Evolutionary conservation across 2,797 vertebrate genomes (phyloP).

Genomic region (Anniella stebbinsi): DNA sequence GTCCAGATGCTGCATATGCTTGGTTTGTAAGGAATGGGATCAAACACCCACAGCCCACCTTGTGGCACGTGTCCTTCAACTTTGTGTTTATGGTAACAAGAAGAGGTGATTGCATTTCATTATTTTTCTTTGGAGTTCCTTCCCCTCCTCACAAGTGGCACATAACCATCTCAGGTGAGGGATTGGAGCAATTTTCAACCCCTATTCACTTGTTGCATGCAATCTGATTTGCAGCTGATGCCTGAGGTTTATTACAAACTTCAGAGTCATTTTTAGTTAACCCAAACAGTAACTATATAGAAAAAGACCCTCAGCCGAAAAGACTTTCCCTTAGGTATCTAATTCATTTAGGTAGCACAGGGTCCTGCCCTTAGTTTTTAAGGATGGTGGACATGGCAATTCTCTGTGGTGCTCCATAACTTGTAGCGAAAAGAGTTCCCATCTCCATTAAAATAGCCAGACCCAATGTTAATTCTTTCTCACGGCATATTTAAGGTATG

Average conservation of each 20-base stretch:
- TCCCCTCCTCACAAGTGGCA: neutral
- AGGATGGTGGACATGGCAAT: neutral
- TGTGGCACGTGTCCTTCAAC: neutral
- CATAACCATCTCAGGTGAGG: neutral
- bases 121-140: neutral
- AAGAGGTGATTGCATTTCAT: neutral
- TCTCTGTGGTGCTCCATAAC: neutral
- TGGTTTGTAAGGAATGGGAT: neutral
- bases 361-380: constrained; percentile 1
- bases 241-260: constrained; percentile 18
- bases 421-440: neutral
- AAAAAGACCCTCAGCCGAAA: neutral
- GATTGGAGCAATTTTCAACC: neutral
- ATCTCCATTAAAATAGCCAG: neutral
- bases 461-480: neutral
- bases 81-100: neutral
- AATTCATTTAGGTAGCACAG: neutral
- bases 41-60: neutral
- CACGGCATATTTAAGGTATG: neutral
- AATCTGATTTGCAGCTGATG: neutral
- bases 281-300: neutral
- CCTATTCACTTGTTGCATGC: neutral
- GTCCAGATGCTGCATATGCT: neutral
- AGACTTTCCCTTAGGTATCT: neutral
- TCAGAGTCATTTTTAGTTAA: constrained; percentile 12